These are phyloP conservation scores for Anthophora plumipes DNA, from an alignment of 2,888 invertebrate species.

Conservation along the genomic window DNA sequence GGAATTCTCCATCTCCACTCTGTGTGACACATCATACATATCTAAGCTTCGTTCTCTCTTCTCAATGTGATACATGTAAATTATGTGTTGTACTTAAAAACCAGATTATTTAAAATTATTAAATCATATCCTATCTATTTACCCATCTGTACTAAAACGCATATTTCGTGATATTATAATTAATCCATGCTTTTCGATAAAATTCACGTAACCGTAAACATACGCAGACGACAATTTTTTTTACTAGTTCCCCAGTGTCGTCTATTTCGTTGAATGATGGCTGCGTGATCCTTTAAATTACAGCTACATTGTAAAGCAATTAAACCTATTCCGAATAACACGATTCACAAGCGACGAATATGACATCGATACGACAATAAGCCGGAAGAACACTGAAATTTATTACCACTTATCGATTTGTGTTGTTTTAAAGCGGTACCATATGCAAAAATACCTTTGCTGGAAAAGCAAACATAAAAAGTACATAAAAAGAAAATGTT, in stretches of 20 bases:
- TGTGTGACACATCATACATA: slow-evolving; percentile 32
- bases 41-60: background rate
- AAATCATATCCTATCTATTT: background rate
- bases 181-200: background rate
- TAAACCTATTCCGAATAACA: background rate
- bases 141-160: background rate
- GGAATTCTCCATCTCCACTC: slow-evolving; percentile 82
- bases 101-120: background rate
- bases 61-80: background rate
- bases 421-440: background rate
- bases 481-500: background rate
- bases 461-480: background rate
- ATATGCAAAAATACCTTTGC: background rate
- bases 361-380: background rate
- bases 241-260: background rate
- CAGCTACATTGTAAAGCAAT: background rate
- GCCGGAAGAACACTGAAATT: slow-evolving; percentile 6
- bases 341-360: background rate
- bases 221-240: slow-evolving; percentile 4
- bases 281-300: background rate
- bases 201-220: background rate
- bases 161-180: background rate
- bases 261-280: background rate
- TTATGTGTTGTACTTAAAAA: background rate
- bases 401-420: slow-evolving; percentile 33